A percentile compares a stretch with the other conserved stretches of the same genome.
These are phyloP conservation scores for Rhopalosiphum maidis DNA, from an alignment of 1,140 invertebrate genomes.

Conservation along the genomic window DNA sequence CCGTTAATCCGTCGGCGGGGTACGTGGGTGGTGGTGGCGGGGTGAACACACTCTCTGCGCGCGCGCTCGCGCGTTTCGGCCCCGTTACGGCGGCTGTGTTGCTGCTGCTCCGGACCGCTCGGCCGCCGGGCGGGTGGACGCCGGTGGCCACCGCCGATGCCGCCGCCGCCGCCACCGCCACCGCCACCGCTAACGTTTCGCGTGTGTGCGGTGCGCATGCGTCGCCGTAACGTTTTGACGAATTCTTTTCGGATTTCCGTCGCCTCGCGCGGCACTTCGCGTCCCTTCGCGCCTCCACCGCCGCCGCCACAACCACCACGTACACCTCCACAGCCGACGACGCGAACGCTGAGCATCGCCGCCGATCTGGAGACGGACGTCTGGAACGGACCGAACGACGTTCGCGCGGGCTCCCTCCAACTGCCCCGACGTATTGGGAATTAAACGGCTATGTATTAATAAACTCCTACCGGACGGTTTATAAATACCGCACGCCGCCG, in stretches of 20 bases:
- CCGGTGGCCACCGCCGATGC: background rate
- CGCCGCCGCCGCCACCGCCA: no score
- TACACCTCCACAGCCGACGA: background rate
- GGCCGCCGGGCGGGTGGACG: background rate
- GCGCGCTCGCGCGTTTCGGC: background rate
- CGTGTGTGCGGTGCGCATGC: background rate
- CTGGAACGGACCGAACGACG: background rate
- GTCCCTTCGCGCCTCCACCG: background rate
- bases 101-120: background rate
- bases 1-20: background rate
- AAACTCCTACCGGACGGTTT: slow-evolving; percentile 38
- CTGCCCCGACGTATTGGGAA: background rate
- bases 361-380: background rate
- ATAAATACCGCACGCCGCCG: slow-evolving; percentile 32
- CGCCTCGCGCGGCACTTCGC: background rate
- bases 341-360: background rate
- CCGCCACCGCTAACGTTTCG: background rate
- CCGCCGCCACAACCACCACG: no score
- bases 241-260: background rate
- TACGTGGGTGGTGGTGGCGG: background rate
- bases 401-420: background rate
- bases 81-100: background rate
- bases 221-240: background rate
- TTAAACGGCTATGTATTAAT: slow-evolving; percentile 32
- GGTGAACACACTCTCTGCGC: background rate